Conservation (phyloP, 2,113 vertebrate genomes). For the Pachypanchax playfairii region DNA sequence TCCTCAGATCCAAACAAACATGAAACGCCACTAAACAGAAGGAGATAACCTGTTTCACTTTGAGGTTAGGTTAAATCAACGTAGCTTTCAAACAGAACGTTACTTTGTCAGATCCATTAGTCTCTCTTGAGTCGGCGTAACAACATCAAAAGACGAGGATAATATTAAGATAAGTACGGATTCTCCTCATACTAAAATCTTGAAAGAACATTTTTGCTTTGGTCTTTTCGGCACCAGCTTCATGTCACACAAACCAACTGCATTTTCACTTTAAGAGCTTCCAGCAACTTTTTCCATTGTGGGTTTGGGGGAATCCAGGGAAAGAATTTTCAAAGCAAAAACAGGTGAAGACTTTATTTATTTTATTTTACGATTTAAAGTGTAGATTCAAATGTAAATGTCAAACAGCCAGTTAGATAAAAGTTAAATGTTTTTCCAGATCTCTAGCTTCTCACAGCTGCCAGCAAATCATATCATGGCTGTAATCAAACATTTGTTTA, state of each 20-base stretch:
- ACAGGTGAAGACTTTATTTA: no score
- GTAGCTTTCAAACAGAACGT: slow-evolving; percentile 2
- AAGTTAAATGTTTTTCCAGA: background rate
- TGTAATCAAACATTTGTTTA: slow-evolving; percentile 21
- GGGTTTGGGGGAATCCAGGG: no score
- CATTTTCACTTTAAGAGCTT: slow-evolving; percentile 25
- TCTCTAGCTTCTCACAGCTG: slow-evolving; percentile 3
- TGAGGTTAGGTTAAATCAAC: background rate
- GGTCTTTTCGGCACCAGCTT: slow-evolving; percentile 10
- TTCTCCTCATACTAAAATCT: background rate
- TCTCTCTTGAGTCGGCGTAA: slow-evolving; percentile 27
- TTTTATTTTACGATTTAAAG: no score
- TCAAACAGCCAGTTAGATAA: slow-evolving; percentile 3
- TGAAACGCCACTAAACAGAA: slow-evolving; percentile 6
- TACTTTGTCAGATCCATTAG: slow-evolving; percentile 14
- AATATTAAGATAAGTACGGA: background rate
- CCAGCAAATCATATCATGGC: background rate
- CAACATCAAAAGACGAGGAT: slow-evolving; percentile 9
- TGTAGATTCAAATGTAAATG: no score
- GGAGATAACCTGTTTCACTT: slow-evolving; percentile 38
- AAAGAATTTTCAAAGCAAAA: no score
- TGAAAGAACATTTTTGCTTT: background rate
- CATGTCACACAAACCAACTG: slow-evolving; percentile 18
- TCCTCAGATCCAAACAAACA: slow-evolving; percentile 37
- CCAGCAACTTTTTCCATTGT: background rate